A percentile compares a stretch with the other conserved stretches of the same genome.
Evolutionary conservation across 2,888 invertebrate genomes (phyloP).

Genomic region (Caradrina clavipalpis): DNA sequence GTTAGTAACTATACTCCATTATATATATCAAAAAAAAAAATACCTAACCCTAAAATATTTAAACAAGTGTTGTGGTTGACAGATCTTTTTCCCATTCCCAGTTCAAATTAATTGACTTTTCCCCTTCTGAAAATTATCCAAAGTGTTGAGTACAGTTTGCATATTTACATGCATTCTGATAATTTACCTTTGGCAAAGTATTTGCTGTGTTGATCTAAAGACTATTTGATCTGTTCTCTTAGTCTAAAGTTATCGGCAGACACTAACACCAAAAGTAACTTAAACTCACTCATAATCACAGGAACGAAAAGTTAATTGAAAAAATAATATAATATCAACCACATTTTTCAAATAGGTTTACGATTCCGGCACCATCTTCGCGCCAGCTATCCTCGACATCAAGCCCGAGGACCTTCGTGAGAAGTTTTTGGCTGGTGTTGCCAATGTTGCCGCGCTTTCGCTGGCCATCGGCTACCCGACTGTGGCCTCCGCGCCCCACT

Average conservation of each 20-base stretch:
- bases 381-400: constrained; percentile 99
- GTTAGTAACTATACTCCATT: constrained; percentile 67
- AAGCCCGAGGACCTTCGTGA: constrained; percentile 98
- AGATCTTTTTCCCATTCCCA: neutral
- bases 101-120: too few relatives aligned
- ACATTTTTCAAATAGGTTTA: constrained; percentile 92
- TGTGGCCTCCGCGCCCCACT: constrained; percentile 98
- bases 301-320: neutral
- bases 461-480: constrained; percentile 99
- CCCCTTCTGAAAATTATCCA: constrained; percentile 67
- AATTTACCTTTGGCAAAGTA: constrained; percentile 89
- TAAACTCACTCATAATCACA: neutral
- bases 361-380: constrained; percentile 99
- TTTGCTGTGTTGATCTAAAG: constrained; percentile 52
- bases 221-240: constrained; percentile 41
- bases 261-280: constrained; percentile 29
- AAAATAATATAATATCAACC: neutral
- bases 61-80: neutral
- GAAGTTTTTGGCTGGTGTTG: constrained; percentile 98
- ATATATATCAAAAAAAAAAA: neutral
- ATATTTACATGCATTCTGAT: constrained; percentile 79
- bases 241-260: constrained; percentile 49
- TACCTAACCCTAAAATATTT: too few relatives aligned
- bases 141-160: constrained; percentile 89
- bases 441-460: constrained; percentile 98